phyloP scores from a whole-genome alignment of 2,888 invertebrate genomes.

The Harpalus rufipes region DNA sequence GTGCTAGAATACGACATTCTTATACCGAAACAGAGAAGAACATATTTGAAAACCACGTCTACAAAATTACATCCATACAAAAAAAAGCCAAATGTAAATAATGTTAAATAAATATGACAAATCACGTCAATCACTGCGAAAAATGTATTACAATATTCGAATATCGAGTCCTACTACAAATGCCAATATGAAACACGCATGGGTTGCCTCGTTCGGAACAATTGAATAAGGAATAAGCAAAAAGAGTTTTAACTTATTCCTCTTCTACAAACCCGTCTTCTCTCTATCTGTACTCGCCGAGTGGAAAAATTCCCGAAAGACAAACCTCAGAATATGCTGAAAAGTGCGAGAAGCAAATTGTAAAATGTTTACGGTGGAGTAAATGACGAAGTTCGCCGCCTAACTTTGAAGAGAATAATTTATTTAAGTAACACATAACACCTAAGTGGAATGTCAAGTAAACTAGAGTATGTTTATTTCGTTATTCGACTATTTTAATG shows the following conservation, averaged over 20 bases:
- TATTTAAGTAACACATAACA: neutral
- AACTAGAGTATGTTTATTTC: neutral
- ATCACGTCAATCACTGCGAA: neutral
- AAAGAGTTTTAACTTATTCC: conserved; percentile 5
- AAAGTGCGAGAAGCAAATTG: neutral
- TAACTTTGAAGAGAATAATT: conserved; percentile 24
- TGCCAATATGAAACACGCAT: neutral
- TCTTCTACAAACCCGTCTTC: too few relatives aligned
- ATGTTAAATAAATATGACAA: too few relatives aligned
- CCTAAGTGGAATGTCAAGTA: conserved; percentile 5
- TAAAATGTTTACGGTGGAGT: neutral
- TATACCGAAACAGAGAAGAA: too few relatives aligned
- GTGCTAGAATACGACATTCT: too few relatives aligned
- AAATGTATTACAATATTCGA: neutral
- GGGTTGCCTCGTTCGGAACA: conserved; percentile 12
- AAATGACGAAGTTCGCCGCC: conserved; percentile 31
- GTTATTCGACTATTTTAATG: neutral
- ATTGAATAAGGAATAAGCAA: conserved; percentile 36
- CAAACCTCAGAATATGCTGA: too few relatives aligned
- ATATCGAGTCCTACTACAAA: neutral
- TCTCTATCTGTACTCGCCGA: too few relatives aligned
- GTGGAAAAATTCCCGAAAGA: too few relatives aligned
- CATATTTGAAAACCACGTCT: too few relatives aligned
- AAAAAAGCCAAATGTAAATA: too few relatives aligned
- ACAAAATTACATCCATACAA: too few relatives aligned